These are phyloP conservation scores for Anomalospiza imberbis DNA, from an alignment of 2,797 vertebrate genomes.

Conservation along the genomic window DNA sequence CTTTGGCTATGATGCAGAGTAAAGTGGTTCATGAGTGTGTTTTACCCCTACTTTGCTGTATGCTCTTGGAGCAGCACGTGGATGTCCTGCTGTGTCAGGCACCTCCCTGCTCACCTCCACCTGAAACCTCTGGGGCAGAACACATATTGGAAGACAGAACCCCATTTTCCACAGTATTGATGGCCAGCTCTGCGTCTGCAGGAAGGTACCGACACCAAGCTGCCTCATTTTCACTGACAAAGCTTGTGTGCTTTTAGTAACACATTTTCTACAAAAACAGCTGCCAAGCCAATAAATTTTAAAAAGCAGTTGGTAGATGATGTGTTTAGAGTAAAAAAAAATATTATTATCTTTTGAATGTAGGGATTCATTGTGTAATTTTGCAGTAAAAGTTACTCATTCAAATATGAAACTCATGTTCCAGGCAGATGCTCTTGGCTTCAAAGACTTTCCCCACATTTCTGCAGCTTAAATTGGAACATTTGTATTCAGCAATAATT, in stretches of 20 bases:
- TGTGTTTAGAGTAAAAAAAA: constrained; percentile 45
- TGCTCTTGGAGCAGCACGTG: neutral
- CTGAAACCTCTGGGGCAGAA: neutral
- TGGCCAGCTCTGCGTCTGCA: neutral
- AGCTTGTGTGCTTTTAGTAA: neutral
- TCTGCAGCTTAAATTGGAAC: constrained; percentile 38
- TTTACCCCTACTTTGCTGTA: neutral
- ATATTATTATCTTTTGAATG: constrained; percentile 16
- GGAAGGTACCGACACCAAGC: neutral
- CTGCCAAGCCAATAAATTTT: constrained; percentile 15
- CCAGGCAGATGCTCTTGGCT: constrained; percentile 62
- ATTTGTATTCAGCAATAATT: constrained; percentile 50
- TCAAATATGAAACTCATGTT: constrained; percentile 28
- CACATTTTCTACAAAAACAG: neutral
- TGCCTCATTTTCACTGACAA: neutral
- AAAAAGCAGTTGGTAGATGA: constrained; percentile 46
- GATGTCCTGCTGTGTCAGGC: neutral
- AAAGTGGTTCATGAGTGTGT: neutral
- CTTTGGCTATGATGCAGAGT: neutral
- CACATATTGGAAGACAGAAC: neutral
- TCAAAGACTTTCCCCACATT: constrained; percentile 47
- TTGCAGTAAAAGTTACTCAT: constrained; percentile 60
- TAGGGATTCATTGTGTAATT: constrained; percentile 40
- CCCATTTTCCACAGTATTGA: neutral
- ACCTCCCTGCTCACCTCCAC: neutral